Percentiles rank a stretch among this genome's conserved stretches.
Conservation (phyloP, 2,888 invertebrate genomes). For the Heliconius sara region DNA sequence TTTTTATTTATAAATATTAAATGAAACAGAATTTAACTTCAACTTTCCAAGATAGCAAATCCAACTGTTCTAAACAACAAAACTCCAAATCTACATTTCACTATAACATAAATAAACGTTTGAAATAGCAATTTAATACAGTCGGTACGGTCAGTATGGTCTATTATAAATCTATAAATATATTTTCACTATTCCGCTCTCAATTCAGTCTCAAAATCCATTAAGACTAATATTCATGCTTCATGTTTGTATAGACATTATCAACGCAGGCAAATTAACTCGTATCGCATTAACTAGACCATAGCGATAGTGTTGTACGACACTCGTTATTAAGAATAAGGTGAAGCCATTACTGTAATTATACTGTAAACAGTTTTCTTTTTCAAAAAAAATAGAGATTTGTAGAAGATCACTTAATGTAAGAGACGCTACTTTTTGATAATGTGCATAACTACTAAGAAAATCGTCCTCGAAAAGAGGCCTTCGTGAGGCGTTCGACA, state of each 20-base stretch:
- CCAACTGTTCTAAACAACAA: not conserved
- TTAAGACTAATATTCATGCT: not conserved
- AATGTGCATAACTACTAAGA: not conserved
- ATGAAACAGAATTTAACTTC: no score
- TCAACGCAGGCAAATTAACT: slow-evolving; percentile 35
- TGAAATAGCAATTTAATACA: not conserved
- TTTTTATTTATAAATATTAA: no score
- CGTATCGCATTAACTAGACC: slow-evolving; percentile 37
- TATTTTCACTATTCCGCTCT: not conserved
- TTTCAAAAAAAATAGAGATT: not conserved
- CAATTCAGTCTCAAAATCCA: not conserved
- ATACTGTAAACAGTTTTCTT: not conserved
- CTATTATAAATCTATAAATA: slow-evolving; percentile 7
- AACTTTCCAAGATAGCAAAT: no score
- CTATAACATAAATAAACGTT: not conserved
- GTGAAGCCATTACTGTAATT: not conserved
- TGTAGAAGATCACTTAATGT: not conserved
- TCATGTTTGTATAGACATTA: slow-evolving; percentile 30
- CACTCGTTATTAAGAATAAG: slow-evolving; percentile 3
- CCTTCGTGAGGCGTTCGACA: no score
- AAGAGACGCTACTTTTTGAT: not conserved
- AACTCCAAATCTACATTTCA: not conserved
- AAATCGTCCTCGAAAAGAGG: no score
- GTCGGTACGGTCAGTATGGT: no score
- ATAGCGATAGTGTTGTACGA: slow-evolving; percentile 29